Percentiles rank a stretch among this genome's conserved stretches.
Evolutionary conservation across 1,140 invertebrate genomes (phyloP).

Genomic region (Drosophila kohkoa): DNA sequence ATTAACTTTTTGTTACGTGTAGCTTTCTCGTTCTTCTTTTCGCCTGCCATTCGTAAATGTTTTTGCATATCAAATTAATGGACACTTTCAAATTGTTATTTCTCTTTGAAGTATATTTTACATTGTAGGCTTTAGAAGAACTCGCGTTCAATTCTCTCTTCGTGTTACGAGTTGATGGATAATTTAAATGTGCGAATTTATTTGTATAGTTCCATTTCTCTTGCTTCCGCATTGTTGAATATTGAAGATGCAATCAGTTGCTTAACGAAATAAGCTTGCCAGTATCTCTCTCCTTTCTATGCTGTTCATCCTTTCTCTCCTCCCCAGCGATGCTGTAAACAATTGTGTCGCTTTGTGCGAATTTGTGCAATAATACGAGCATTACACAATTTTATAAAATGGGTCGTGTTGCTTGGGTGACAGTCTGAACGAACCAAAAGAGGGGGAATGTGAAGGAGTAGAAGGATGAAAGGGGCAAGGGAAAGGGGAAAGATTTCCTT

Average conservation of each 20-base stretch:
- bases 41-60: not conserved
- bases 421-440: not conserved
- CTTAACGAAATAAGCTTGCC: conserved; percentile 35
- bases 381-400: conserved; percentile 71
- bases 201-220: conserved; percentile 7
- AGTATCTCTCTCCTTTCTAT: conserved; percentile 2
- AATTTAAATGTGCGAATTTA: conserved; percentile 3
- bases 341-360: conserved; percentile 54
- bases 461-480: too few species aligned
- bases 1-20: conserved; percentile 30
- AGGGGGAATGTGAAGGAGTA: not conserved
- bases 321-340: not conserved
- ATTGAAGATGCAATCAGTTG: conserved; percentile 41
- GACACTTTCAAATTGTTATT: too few species aligned
- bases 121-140: too few species aligned
- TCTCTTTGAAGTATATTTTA: too few species aligned
- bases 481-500: conserved; percentile 2
- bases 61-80: too few species aligned
- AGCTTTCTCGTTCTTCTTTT: not conserved
- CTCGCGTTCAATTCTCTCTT: not conserved
- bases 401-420: conserved; percentile 62
- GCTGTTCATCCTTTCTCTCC: not conserved
- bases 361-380: conserved; percentile 69
- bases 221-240: conserved; percentile 16
- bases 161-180: conserved; percentile 1